Base-by-base conservation (phyloP, 2,797 vertebrate genomes). In the Macropodus opercularis region DNA sequence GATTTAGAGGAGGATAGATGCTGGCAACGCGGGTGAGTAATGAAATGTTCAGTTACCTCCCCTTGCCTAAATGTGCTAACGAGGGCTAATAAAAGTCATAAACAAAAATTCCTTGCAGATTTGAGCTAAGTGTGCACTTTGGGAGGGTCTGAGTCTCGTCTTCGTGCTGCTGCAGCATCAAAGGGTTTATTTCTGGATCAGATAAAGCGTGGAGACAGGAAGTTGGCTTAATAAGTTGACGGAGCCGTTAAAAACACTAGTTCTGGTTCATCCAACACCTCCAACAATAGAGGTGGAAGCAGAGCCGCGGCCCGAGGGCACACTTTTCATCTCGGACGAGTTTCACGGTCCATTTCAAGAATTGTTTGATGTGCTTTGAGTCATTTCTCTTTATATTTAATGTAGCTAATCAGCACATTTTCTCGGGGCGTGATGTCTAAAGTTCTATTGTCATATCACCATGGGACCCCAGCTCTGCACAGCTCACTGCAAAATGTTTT, bases 101-200 rank as follows among this genome's bases (percentile, higher is more conserved):
- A 69, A 55, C 44, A 44, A 47, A 36, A 44, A 61, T 41, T 47
- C 47, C 27, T 41, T 38, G 34, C 38, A 60, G 40, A 63, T 48
- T 62, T 58, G 26, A 59, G 36, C 64, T 58, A 59, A 55, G 53
- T 23, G 32, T 32, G 40, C 60, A 57, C 57, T 68, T 55, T 58
- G 38, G 57, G 56, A 31, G 56, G 29, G 51, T 62, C 10, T 39
- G 14, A 55, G 42, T 69, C 34, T 62, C 18, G 65, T 51, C 72
- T 56, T 49, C 29, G 10, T 10, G 3, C 32, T 4, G 9, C 46
- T 36, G 54, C 62, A 51, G 46, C 67, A 72, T 80, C 72, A 83
- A 78, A 82, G 50, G 63, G 63, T 77, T 66, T 78, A 62, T 79
- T 85, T 74, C 66, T 38, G 31, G 29, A 69, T 61, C 38, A 56